Evolutionary conservation across 2,797 vertebrate genomes (phyloP), one percentile per base, ranked within the genome.

Genomic region (Sebastes melanostomus): DNA sequence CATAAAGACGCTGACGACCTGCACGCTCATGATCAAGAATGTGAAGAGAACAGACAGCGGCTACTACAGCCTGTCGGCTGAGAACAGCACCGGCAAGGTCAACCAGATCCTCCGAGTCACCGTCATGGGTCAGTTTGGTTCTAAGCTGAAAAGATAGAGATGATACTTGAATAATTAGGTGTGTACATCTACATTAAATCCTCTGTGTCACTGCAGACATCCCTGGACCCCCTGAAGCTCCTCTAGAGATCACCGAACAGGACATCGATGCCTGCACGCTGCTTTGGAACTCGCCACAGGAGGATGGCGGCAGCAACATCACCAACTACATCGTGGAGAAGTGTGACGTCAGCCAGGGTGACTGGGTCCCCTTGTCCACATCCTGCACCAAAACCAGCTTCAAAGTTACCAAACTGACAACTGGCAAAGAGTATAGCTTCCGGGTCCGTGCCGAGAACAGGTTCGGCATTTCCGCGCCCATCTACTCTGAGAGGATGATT

Each of bases 241-340:
- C 98, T 4, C 94, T 99, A 75, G 97, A 97, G 88, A 95, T 99
- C 93, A 94, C 96, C 29, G 98, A 99, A 42, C 95, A 94, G 86
- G 98, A 99, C 30, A 96, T 96, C 0, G 98, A 99, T 79, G 96
- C 96, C n/a, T 99, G 98, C 90, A 96, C 97, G 5, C 95, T 99
- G 67, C 94, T 97, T 8, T 99, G 98, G 98, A 97, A 98, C 89
- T 94, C 96, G 27, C 98, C 98, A 50, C 95, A 97, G 50, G 98
- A 99, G 90, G 97, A 99, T 34, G 98, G 98, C 32, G 98, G 98
- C 88, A 99, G 97, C 90, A 96, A 96, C 88, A 99, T 99, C 89
- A 99, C 98, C 66, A 99, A 97, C 92, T 99, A 99, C 72, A 92
- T 99, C 38, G 96, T 99, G 86, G 98, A 99, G 87, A 99, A 97